Conservation (phyloP, 2,888 invertebrate genomes). For the Spisula subtruncata region DNA sequence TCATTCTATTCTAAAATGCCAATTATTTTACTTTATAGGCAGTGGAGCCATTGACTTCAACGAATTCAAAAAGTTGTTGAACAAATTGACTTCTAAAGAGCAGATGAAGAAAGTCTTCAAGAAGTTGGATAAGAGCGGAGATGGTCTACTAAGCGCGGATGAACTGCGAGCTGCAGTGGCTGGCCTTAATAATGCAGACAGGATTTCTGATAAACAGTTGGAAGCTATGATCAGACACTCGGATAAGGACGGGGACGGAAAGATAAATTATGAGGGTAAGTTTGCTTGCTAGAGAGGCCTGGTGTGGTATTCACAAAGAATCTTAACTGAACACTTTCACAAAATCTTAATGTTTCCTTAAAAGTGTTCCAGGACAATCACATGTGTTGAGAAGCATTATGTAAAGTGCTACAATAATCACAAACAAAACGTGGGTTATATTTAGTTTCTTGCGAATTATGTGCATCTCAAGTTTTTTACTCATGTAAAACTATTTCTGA, state of each 20-base stretch:
- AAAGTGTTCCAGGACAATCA: no score
- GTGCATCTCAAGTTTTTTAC: no score
- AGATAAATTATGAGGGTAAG: conserved; percentile 15
- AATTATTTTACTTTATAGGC: background rate
- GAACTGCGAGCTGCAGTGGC: background rate
- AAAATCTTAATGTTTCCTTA: no score
- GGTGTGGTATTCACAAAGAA: no score
- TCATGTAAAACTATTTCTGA: no score
- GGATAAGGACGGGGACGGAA: background rate
- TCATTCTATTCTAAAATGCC: no score
- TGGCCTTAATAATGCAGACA: background rate
- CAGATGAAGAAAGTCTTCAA: background rate
- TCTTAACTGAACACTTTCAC: background rate
- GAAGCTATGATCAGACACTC: background rate
- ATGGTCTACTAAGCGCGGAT: background rate
- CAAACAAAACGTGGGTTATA: no score
- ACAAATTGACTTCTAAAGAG: background rate
- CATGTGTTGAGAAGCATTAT: no score
- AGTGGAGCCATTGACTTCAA: background rate
- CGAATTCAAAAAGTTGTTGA: background rate
- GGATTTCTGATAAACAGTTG: background rate
- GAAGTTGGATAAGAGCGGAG: background rate
- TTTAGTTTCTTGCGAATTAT: no score
- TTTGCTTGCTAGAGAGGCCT: no score
- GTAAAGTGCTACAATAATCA: no score